Conservation (phyloP, 1,140 invertebrate species). For the Maniola jurtina region DNA sequence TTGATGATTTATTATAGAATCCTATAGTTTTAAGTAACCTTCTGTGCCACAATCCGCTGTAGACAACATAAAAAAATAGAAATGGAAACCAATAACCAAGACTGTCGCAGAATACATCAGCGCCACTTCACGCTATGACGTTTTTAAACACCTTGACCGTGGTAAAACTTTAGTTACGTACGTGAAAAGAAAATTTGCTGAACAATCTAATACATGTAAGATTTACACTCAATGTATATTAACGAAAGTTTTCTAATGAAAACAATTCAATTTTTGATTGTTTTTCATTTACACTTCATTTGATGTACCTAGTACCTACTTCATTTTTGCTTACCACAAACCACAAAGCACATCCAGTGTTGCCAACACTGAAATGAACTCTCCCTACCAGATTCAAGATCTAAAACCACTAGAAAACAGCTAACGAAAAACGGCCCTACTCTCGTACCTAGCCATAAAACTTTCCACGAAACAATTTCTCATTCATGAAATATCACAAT, state of each 20-base stretch:
- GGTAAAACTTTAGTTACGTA: slow-evolving; percentile 2
- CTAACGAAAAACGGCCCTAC: too few relatives aligned
- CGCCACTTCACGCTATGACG: slow-evolving; percentile 44
- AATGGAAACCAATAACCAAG: slow-evolving; percentile 23
- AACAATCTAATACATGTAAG: neutral
- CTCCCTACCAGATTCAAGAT: too few relatives aligned
- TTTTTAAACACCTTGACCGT: slow-evolving; percentile 19
- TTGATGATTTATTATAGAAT: slow-evolving; percentile 9
- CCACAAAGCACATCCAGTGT: neutral
- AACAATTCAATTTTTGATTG: slow-evolving; percentile 5
- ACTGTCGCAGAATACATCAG: slow-evolving; percentile 29
- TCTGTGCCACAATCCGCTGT: neutral
- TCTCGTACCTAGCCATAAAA: too few relatives aligned
- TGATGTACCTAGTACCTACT: neutral
- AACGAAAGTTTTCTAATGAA: neutral
- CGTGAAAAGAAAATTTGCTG: neutral
- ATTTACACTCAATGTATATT: neutral
- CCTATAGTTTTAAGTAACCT: neutral
- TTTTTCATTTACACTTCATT: neutral
- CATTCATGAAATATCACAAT: too few relatives aligned
- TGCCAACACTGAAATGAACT: too few relatives aligned
- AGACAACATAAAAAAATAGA: slow-evolving; percentile 4
- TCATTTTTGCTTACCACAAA: neutral
- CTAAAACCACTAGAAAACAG: too few relatives aligned
- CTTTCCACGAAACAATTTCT: too few relatives aligned